phyloP scores from a whole-genome alignment of 2,113 vertebrate genomes.

The Diadophis punctatus region DNA sequence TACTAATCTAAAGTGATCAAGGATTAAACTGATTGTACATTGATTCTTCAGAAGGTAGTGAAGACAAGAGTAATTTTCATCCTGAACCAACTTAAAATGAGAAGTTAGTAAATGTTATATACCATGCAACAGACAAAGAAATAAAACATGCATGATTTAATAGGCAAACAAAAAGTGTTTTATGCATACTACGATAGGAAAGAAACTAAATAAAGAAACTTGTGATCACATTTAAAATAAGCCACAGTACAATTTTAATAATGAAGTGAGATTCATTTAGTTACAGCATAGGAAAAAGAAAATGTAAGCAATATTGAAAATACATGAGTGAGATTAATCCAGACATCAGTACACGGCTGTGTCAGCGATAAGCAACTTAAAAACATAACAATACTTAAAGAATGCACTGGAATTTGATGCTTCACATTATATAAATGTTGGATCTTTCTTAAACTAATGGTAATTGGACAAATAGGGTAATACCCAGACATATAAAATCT shows the following conservation, averaged over 20 bases:
- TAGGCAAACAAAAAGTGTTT: conserved; percentile 33
- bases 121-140: conserved; percentile 40
- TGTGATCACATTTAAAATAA: conserved; percentile 31
- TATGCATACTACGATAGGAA: background rate
- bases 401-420: background rate
- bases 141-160: conserved; percentile 46
- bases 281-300: conserved; percentile 34
- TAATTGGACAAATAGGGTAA: conserved; percentile 18
- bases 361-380: background rate
- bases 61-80: background rate
- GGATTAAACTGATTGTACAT: background rate
- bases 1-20: background rate
- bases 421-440: background rate
- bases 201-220: conserved; percentile 26
- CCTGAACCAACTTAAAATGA: background rate
- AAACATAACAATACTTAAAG: conserved; percentile 26
- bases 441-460: background rate
- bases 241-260: conserved; percentile 21
- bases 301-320: conserved; percentile 52
- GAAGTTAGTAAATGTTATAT: conserved; percentile 44
- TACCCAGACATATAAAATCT: conserved; percentile 16
- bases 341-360: conserved; percentile 52
- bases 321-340: conserved; percentile 59
- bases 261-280: conserved; percentile 41
- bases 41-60: background rate